phyloP scores from a whole-genome alignment of 1,140 invertebrate species.

The Sipha flava region DNA sequence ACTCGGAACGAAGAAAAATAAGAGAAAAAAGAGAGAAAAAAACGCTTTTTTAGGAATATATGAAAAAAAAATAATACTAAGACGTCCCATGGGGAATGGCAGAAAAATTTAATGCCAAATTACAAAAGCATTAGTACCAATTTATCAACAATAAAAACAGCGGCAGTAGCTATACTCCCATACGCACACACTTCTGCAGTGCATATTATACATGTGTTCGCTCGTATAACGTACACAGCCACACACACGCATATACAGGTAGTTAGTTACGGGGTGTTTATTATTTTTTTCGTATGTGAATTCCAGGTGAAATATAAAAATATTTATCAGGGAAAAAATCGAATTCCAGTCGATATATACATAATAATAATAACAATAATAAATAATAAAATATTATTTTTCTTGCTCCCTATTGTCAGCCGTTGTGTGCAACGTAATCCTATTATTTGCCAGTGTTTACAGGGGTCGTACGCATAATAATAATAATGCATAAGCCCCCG shows the following conservation, averaged over 20 bases:
- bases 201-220: not conserved
- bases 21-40: not conserved
- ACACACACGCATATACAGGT: not conserved
- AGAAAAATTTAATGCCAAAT: conserved; percentile 31
- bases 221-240: not conserved
- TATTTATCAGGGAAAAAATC: not conserved
- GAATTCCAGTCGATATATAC: conserved; percentile 1
- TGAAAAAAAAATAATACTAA: not conserved
- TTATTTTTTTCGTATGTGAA: not conserved
- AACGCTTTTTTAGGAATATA: not conserved
- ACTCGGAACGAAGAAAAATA: no score
- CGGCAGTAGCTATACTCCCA: not conserved
- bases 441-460: not conserved
- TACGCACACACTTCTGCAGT: not conserved
- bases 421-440: not conserved
- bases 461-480: not conserved
- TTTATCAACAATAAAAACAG: conserved; percentile 31
- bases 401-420: not conserved
- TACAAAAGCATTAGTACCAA: conserved; percentile 31
- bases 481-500: conserved; percentile 11
- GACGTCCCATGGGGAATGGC: conserved; percentile 10
- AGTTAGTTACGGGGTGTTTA: not conserved
- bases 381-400: not conserved
- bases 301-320: conserved; percentile 10
- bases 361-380: not conserved